phyloP scores from a whole-genome alignment of 2,888 invertebrate genomes.

The Caenorhabditis plicata region DNA sequence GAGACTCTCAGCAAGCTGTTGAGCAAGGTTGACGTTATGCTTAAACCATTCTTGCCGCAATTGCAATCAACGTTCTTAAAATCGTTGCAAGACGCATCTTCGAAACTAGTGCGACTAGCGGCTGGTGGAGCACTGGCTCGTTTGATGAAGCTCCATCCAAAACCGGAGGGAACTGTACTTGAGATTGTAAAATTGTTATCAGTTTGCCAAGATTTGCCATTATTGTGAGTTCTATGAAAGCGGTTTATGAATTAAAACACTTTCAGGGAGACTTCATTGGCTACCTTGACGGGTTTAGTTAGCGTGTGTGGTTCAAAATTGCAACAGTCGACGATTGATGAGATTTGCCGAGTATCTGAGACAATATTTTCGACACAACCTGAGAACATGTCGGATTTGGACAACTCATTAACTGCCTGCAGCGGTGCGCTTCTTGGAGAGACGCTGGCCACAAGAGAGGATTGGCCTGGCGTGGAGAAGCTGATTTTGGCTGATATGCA shows the following conservation, averaged over 20 bases:
- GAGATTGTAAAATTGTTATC: conserved; percentile 86
- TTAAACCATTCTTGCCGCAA: conserved; percentile 97
- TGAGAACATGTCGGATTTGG: conserved; percentile 30
- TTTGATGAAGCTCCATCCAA: conserved; percentile 77
- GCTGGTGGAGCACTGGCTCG: conserved; percentile 44
- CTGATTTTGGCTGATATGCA: conserved; percentile 15
- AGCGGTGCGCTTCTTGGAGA: conserved; percentile 50
- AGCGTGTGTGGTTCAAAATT: conserved; percentile 76
- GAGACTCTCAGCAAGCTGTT: conserved; percentile 89
- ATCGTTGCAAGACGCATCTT: conserved; percentile 80
- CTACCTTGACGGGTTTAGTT: conserved; percentile 85
- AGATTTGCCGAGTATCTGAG: conserved; percentile 32
- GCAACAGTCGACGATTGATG: conserved; percentile 22
- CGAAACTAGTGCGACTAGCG: conserved; percentile 46
- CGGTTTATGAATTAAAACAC: conserved; percentile 1
- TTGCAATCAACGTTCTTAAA: conserved; percentile 96
- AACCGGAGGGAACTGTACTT: conserved; percentile 89
- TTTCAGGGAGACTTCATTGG: conserved; percentile 84
- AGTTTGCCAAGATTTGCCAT: conserved; percentile 80
- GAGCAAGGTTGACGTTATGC: conserved; percentile 80
- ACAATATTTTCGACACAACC: conserved; percentile 16
- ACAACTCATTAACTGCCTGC: conserved; percentile 25
- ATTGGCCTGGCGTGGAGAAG: conserved; percentile 17
- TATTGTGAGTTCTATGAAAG: conserved; percentile 71
- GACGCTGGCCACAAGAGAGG: conserved; percentile 25